phyloP scores from a whole-genome alignment of 2,797 vertebrate genomes.

The Myripristis jacobus region DNA sequence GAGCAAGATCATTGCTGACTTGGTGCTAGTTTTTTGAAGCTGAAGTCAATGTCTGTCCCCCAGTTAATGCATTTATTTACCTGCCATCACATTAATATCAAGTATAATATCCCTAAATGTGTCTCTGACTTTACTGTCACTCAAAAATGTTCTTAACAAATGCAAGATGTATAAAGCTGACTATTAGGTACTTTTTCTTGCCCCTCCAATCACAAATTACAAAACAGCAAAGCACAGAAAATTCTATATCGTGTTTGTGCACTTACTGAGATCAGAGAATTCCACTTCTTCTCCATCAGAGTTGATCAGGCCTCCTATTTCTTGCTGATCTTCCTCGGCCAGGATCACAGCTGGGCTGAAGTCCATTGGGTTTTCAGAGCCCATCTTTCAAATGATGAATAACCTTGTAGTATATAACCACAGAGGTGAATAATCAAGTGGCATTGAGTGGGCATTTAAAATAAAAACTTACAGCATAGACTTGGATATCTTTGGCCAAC shows the following conservation, averaged over 20 bases:
- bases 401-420: constrained; percentile 30
- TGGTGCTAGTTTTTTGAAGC: background rate
- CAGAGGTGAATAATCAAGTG: background rate
- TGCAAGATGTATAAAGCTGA: too few species aligned
- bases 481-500: background rate
- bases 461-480: background rate
- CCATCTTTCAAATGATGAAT: constrained; percentile 67
- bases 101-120: too few species aligned
- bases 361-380: constrained; percentile 73
- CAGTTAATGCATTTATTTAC: background rate
- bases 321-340: constrained; percentile 69
- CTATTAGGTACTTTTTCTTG: too few species aligned
- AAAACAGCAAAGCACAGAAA: background rate
- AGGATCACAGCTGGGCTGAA: constrained; percentile 60
- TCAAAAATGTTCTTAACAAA: too few species aligned
- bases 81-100: background rate
- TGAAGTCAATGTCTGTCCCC: background rate
- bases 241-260: background rate
- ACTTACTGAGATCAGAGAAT: constrained; percentile 72
- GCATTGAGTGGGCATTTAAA: constrained; percentile 19
- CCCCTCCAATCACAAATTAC: too few species aligned
- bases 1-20: background rate
- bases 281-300: constrained; percentile 83
- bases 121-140: too few species aligned
- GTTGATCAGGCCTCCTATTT: constrained; percentile 80